Base-by-base conservation (phyloP, 2,113 vertebrate genomes). In the Apteryx mantelli region DNA sequence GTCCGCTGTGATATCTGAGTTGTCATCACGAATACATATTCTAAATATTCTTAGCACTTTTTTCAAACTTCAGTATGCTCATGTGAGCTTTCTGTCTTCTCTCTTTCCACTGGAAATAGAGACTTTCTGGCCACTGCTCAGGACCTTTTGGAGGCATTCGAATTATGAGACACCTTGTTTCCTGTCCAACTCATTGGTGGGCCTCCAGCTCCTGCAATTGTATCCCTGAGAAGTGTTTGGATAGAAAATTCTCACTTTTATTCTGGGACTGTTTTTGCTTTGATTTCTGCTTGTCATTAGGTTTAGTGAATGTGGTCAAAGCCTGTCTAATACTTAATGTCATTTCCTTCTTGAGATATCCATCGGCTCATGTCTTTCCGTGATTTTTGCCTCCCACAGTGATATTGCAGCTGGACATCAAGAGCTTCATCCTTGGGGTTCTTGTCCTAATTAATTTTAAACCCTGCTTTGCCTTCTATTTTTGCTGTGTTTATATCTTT, bases 271-370 rank as follows among this genome's bases (percentile, higher is more conserved):
- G 32, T 44, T 19, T 80, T 73, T 93, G 63, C 32, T 92, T 88
- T 93, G 63, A 90, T 93, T 96, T 93, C 82, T 95, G 56, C 44
- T 86, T 80, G 79, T 83, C 44, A 53, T 88, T 90, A 80, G 3
- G 13, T 53, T 83, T 77, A 52, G n/a, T 80, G 68, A n/a, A 70
- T 46, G 22, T 34, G 24, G 28, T 81, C 12, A 76, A 93, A 86
- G 60, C 28, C 80, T 63, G 10, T 88, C 53, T 65, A 48, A 64
- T 25, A 34, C 52, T 74, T 87, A 63, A 88, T 60, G 28, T 46
- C 1, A 69, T 91, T 94, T 89, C n/a, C 66, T 88, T 82, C 58
- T 64, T 64, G 21, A 38, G 61, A 36, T 38, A n/a, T 64, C 12
- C 52, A 14, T 7, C 66, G 40, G 22, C 9, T 86, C 30, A 17